phyloP scores from a whole-genome alignment of 2,113 vertebrate species.

The Crotalus helleri region DNA sequence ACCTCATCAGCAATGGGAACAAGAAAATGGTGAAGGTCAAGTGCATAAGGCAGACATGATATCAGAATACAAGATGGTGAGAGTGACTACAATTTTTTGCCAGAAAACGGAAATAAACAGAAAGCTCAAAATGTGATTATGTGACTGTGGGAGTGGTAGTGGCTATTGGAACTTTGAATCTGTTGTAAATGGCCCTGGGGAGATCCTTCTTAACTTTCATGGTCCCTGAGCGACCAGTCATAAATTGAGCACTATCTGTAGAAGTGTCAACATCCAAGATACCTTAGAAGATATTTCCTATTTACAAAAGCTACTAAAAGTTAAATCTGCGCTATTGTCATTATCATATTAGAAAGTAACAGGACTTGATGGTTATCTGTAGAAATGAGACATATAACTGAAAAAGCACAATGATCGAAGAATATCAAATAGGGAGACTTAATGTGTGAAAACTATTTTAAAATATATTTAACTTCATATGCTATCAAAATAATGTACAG shows the following conservation, averaged over 20 bases:
- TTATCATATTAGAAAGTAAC: background rate
- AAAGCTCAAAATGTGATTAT: background rate
- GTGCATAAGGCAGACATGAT: background rate
- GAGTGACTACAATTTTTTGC: background rate
- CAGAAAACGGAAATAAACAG: background rate
- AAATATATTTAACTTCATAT: background rate
- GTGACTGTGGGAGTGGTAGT: background rate
- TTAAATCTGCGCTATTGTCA: background rate
- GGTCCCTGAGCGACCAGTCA: background rate
- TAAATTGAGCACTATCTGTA: background rate
- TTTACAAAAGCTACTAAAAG: background rate
- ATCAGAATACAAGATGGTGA: background rate
- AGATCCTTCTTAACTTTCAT: background rate
- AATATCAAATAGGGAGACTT: background rate
- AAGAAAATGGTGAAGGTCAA: background rate
- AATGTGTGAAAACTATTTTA: background rate
- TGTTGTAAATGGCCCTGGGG: too few relatives aligned
- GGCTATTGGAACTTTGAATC: too few relatives aligned
- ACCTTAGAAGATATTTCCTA: background rate
- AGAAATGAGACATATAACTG: background rate
- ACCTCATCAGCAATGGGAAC: too few relatives aligned
- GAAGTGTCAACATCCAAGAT: background rate
- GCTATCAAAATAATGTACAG: background rate
- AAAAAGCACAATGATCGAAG: background rate
- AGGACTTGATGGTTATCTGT: background rate